Percentiles rank a stretch among this genome's conserved stretches.
Evolutionary conservation across 2,113 vertebrate genomes (phyloP).

Genomic region (Propithecus coquereli): DNA sequence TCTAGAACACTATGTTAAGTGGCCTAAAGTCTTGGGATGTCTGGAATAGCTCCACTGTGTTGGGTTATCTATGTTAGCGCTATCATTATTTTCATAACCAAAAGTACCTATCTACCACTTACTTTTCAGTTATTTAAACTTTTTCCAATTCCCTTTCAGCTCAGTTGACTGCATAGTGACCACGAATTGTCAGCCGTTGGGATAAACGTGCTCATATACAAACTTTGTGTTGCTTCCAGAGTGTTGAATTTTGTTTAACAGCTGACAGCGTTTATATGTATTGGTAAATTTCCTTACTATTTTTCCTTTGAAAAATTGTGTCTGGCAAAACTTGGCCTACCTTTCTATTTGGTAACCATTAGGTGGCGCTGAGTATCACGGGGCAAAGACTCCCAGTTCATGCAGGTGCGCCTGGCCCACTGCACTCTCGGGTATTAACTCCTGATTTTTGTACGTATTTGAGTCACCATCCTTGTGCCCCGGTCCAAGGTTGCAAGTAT

Average conservation of each 20-base stretch:
- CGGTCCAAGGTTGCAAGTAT: background rate
- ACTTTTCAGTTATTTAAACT: background rate
- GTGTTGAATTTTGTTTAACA: background rate
- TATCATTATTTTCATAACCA: background rate
- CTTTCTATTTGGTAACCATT: background rate
- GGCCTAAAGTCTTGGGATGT: background rate
- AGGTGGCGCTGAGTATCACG: background rate
- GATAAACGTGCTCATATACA: background rate
- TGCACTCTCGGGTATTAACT: accelerated
- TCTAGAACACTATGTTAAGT: background rate
- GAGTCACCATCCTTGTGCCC: background rate
- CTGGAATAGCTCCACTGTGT: background rate
- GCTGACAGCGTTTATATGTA: background rate
- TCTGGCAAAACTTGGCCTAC: background rate
- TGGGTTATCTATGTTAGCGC: background rate
- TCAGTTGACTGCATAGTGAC: background rate
- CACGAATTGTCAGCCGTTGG: background rate
- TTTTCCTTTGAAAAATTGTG: background rate
- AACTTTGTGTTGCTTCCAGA: background rate
- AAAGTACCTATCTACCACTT: background rate
- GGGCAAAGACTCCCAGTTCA: background rate
- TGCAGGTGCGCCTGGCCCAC: accelerated
- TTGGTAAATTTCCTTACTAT: background rate
- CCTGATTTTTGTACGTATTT: background rate
- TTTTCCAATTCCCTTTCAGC: background rate